Base-by-base conservation (phyloP, 2,888 invertebrate genomes). In the Stenolophus ochropezus region DNA sequence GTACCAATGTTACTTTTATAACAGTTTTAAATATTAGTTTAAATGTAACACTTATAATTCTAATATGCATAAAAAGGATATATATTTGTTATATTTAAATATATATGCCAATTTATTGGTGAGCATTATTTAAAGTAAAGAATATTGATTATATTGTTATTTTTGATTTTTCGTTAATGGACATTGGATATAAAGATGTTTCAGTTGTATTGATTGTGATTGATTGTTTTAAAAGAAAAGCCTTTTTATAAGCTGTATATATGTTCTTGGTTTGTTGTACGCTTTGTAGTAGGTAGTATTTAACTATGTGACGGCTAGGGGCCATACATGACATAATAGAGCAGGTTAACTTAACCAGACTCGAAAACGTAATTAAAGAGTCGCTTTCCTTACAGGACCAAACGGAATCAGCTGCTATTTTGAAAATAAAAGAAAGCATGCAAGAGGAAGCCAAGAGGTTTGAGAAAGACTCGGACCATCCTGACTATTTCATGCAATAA, bases 351-450 rank as follows among this genome's bases (percentile, higher is more conserved):
- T 75, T 76, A 65, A 75, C 76, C 81, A 81, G 81, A 65, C 65
- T 81, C 82, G 82, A 83, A 82, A 79, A 82, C 27, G 84, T 85
- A 85, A 83, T 89, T 89, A 89, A 89, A 89, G 88, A 77, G 89
- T 89, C 89, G 89, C 89, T 90, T 89, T 90, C 89, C 89, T 90
- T 91, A 88, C 90, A 90, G 91, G 91, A 97, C 93, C 97, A 98
- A 93, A 98, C 96, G 89, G 98, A 98, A 93, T 98, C 98, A 89
- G 98, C 98, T 90, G 99, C 98, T 92, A 99, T 99, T 91, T 94
- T 98, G 92, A 99, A 99, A 94, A 99, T 99, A 91, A 99, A 99
- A 93, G 98, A 98, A 92, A 98, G 97, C 93, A 98, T 99, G 98
- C 98, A 99, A 91, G 98, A 99, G 91, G 99, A 99, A 92, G 98